Base-by-base conservation (phyloP, 2,888 invertebrate species). In the Ophonus ardosiacus region DNA sequence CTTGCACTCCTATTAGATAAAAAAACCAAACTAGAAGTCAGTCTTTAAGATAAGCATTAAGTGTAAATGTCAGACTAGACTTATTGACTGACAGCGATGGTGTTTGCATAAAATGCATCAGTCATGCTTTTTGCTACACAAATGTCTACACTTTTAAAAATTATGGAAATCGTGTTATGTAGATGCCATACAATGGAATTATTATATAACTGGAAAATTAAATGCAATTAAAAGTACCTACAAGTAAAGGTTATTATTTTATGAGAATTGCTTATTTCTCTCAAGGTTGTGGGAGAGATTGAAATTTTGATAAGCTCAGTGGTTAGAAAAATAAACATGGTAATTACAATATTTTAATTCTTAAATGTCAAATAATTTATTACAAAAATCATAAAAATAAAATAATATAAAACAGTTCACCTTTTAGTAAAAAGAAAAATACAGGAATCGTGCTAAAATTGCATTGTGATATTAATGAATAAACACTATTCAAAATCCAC, bases 1-100 rank as follows among this genome's bases (percentile, higher is more conserved):
- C 40, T 74, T 43, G 71, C 71, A 74, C 43, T 74, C 21, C 18
- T 51, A 74, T 74, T 74, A 74, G 71, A 74, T 74, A 74, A 74
- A 74, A 74, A 74, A 68, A 68, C 65, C 13, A 15, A 43, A 74
- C 43, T 74, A 74, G 71, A 74, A 74, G 18, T 43, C 51, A 43
- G 43, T 74, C 71, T 43, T 74, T 17, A 74, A 74, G 43, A 74
- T 74, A 43, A 74, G 71, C 43, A 74, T 74, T 74, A 40, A 74
- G 43, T 74, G 71, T 74, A 74, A 68, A 68, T 68, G 68, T 74
- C 71, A 74, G 40, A 43, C 18, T 10, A 18, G 71, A 74, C 51
- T 74, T 74, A 74, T 74, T 74, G 71, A 74, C 43, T 74, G 71
- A 74, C 43, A 74, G 40, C 18, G 18, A 40, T 17, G 43, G n/a